Evolutionary conservation across 2,888 invertebrate species (phyloP), one percentile per base, ranked within the genome.

Genomic region (Malachius bipustulatus): DNA sequence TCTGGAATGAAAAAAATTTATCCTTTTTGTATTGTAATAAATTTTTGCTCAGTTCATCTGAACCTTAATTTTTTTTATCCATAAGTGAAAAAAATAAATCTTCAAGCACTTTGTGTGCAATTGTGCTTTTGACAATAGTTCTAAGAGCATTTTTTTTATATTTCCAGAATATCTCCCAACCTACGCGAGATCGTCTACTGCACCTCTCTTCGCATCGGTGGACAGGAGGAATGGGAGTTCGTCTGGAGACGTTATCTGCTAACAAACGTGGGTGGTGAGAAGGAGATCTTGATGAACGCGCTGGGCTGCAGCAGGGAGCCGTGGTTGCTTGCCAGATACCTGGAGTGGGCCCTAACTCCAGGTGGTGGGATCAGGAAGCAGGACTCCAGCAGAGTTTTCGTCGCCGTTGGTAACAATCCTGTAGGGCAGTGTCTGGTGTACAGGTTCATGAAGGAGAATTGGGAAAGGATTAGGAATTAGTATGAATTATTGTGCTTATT

Each of bases 181-280:
- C 59, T 90, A 26, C 80, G 85, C 31, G 73, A 73, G 14, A 75
- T 83, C 1, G 83, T 91, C 1, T 91, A 90, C 61, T 93, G 93
- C 54, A 78, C 82, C 2, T 90, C 85, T 0, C 76, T 94, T 4
- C 71, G 77, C 36, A 73, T 80, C 6, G 93, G 93, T 1, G 82
- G 82, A 0, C 78, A 82, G 44, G 67, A 71, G 1, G 89, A 90
- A 55, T 94, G 93, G 93, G 74, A 83, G 42, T 93, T 91, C 57
- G 80, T 82, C 1, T 89, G 87, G 76, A 69, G 82, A 30, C 69
- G 82, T 16, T 91, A 84, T 56, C 57, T 72, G 24, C 72, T 71
- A 3, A 75, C 84, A 2, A 79, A 79, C 43, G 78, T 85, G 0
- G 85, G 85, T 0, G 78, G 82, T 0, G 91, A 93, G 57, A 76